Evolutionary conservation across 2,113 vertebrate genomes (phyloP).

Genomic region (Xenopus tropicalis): UCB_Xtro_10.0 CM004451.2:62386001-62386500

Average conservation of each 20-base stretch:
- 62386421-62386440: neutral
- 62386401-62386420: constrained; percentile 33
- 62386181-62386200: no score
- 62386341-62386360: neutral
- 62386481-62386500: constrained; percentile 12
- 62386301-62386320: constrained; percentile 23
- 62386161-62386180: no score
- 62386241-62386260: neutral
- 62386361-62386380: constrained; percentile 22
- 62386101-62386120: no score
- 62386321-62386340: constrained; percentile 22
- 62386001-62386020: no score
- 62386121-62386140: no score
- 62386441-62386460: constrained; percentile 9
- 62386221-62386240: no score
- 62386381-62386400: constrained; percentile 32
- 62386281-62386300: constrained; percentile 32
- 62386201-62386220: no score
- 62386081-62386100: no score
- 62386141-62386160: no score
- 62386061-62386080: no score
- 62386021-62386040: no score
- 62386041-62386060: no score
- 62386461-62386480: constrained; percentile 6
- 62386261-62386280: neutral